Evolutionary conservation across 2,797 vertebrate species (phyloP).

Genomic region (Crax fasciolata): DNA sequence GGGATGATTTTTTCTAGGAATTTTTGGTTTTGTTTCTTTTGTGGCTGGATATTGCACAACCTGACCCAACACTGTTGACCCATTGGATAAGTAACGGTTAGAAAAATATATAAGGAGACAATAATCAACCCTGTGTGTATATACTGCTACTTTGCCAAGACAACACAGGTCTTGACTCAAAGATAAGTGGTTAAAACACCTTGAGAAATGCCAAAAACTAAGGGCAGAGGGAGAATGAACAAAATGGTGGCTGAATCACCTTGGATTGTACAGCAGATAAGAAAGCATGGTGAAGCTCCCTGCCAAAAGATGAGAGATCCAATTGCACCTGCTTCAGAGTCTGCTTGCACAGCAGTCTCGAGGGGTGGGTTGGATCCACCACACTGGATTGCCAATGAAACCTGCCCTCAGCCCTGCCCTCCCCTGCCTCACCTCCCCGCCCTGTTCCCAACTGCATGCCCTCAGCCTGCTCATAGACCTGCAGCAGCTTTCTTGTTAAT

Average conservation of each 20-base stretch:
- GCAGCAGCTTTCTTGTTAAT: neutral
- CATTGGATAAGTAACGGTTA: neutral
- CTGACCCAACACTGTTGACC: neutral
- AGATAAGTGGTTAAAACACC: neutral
- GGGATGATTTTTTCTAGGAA: neutral
- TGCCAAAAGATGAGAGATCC: neutral
- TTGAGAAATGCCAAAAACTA: no score
- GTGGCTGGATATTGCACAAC: neutral
- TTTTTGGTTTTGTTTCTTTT: neutral
- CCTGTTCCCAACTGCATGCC: fast-evolving
- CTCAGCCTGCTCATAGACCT: neutral
- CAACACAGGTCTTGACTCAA: neutral
- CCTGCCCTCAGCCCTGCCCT: neutral
- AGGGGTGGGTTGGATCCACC: neutral
- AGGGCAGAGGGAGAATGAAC: no score
- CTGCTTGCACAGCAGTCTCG: neutral
- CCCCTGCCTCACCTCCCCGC: neutral
- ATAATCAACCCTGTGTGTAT: neutral
- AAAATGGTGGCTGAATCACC: no score
- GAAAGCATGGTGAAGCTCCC: neutral
- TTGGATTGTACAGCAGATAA: no score
- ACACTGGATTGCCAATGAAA: neutral
- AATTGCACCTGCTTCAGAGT: neutral
- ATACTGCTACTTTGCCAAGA: neutral
- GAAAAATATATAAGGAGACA: neutral